Evolutionary conservation across 2,888 invertebrate genomes (phyloP), one percentile per base, ranked within the genome.

Genomic region (Rugalucina vietnamica): DNA sequence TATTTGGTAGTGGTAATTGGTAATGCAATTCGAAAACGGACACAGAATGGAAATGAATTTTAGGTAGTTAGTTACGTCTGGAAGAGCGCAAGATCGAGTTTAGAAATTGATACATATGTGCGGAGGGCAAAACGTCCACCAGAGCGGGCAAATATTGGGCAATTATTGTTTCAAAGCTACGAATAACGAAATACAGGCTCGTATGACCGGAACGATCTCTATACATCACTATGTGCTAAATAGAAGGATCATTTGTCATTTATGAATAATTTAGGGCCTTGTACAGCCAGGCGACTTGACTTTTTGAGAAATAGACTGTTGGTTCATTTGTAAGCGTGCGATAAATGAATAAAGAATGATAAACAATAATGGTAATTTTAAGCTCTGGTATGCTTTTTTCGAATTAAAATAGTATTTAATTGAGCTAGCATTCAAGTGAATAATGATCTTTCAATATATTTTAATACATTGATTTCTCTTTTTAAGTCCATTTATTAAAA

Each of bases 31-130:
- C 65, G 65, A 65, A 65, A 65, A 65, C 34, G 65, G 65, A 65
- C 65, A 65, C 34, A 65, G 65, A 65, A 34, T 65, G 65, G 65
- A 65, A 65, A 65, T 34, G 65, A 65, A 65, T 24, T 65, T 65
- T 65, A 21, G 65, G 65, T 65, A 65, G 65, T 65, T 65, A 65
- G 65, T 65, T 65, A 65, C 65, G 65, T 65, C 65, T 65, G 65
- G 65, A 21, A 65, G 65, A 65, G 2, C 34, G 32, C 10, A 34
- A 24, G 34, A 65, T 65, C 65, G 65, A 18, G 65, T 65, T 65
- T 4, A 34, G 65, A 65, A 65, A 65, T 24, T 65, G 65, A 65
- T 65, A 65, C 65, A 34, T 65, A 34, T 65, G 65, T 29, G 65
- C 34, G 65, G 32, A 65, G 32, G 65, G 65, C 29, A 34, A 34